phyloP scores from a whole-genome alignment of 2,888 invertebrate genomes.

The Pterobdella sp. region DNA sequence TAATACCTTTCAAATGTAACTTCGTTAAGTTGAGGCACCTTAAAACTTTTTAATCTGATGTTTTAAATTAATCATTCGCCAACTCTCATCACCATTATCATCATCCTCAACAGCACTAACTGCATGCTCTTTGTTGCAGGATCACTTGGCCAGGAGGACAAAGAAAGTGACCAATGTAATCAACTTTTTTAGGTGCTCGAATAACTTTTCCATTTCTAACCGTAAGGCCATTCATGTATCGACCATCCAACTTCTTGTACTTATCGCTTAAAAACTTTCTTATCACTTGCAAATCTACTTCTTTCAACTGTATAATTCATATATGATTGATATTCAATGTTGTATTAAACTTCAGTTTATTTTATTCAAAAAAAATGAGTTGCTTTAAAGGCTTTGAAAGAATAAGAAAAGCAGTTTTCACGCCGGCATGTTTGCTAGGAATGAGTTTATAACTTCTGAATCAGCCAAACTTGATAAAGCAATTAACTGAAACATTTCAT shows the following conservation, averaged over 20 bases:
- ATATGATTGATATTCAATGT: no score
- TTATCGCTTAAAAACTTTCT: background rate
- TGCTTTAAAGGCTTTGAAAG: no score
- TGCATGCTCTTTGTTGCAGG: background rate
- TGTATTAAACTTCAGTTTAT: no score
- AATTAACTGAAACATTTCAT: conserved; percentile 13
- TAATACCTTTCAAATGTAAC: no score
- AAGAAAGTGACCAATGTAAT: background rate
- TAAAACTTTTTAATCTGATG: background rate
- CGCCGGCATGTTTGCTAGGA: no score
- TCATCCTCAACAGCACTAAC: background rate
- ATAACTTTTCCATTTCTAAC: background rate
- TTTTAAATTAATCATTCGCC: background rate
- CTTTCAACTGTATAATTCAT: background rate
- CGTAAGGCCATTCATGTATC: background rate
- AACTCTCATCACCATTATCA: background rate
- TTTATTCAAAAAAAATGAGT: no score
- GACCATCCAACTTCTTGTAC: background rate
- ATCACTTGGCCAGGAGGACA: background rate
- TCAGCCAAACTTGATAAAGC: no score
- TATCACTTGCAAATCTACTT: background rate
- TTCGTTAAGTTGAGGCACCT: no score
- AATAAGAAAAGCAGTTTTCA: no score
- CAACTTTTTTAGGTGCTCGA: background rate
- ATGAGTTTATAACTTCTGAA: no score